Evolutionary conservation across 2,888 invertebrate species (phyloP).

Genomic region (Ypsolopha scabrella): DNA sequence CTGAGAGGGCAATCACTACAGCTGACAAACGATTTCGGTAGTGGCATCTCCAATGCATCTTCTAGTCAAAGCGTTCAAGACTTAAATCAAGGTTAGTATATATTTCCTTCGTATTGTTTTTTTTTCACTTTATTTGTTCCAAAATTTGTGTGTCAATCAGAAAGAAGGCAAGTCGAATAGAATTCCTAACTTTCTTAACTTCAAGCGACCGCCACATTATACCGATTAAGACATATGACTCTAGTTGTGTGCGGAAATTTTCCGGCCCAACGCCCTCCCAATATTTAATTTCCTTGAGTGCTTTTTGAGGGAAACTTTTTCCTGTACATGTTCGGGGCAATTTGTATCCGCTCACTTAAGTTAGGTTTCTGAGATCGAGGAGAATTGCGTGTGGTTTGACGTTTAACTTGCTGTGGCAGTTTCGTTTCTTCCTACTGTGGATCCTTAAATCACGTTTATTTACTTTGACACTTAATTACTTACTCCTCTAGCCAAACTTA

Average conservation of each 20-base stretch:
- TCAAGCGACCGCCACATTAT: conserved; percentile 56
- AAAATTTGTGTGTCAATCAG: background rate
- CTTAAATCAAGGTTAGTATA: conserved; percentile 73
- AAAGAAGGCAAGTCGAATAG: too few species aligned
- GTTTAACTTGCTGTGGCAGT: conserved; percentile 19
- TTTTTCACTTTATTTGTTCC: conserved; percentile 9
- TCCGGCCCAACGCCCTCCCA: conserved; percentile 43
- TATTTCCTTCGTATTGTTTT: conserved; percentile 7
- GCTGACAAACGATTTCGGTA: conserved; percentile 75
- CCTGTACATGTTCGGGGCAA: conserved; percentile 50
- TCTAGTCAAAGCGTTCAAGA: conserved; percentile 86
- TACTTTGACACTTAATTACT: too few species aligned
- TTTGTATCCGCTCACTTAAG: conserved; percentile 62
- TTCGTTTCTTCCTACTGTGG: conserved; percentile 2
- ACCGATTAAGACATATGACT: conserved; percentile 66
- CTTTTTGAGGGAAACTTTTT: conserved; percentile 57
- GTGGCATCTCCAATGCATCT: conserved; percentile 82
- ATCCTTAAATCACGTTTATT: background rate
- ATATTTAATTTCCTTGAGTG: conserved; percentile 69
- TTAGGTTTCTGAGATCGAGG: conserved; percentile 38
- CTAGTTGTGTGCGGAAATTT: conserved; percentile 43
- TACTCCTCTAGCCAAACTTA: too few species aligned
- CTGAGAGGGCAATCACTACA: conserved; percentile 73
- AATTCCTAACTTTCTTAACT: conserved; percentile 42
- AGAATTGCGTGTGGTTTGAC: conserved; percentile 39